phyloP scores from a whole-genome alignment of 2,113 vertebrate species.

The Fregetta grallaria region DNA sequence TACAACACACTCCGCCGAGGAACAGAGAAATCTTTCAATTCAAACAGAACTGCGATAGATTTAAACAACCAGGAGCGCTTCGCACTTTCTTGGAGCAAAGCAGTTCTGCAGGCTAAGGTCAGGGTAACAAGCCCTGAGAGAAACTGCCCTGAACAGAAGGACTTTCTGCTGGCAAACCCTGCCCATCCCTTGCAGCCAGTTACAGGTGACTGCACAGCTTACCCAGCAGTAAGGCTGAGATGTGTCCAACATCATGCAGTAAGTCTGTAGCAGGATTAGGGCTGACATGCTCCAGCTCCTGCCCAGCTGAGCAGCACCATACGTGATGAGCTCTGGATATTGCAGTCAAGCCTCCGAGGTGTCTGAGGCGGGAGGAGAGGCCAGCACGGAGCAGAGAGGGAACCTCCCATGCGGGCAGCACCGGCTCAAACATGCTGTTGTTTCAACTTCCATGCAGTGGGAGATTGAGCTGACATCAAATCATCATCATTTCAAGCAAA shows the following conservation, averaged over 20 bases:
- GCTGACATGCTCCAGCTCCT: not conserved
- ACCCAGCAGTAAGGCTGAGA: not conserved
- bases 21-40: slow-evolving; percentile 37
- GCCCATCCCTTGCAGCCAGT: not conserved
- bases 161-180: not conserved
- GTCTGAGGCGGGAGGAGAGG: accelerated
- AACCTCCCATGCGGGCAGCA: not conserved
- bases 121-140: not conserved
- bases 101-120: not conserved
- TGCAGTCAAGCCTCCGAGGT: not conserved
- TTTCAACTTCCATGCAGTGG: not conserved
- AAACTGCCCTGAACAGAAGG: not conserved
- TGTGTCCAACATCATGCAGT: not conserved
- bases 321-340: not conserved
- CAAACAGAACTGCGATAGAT: not conserved
- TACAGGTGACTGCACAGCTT: not conserved
- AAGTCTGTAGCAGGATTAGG: not conserved
- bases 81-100: accelerated
- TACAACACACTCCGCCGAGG: not conserved
- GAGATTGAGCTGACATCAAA: not conserved
- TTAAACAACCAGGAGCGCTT: not conserved
- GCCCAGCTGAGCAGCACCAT: not conserved
- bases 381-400: not conserved
- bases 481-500: not conserved
- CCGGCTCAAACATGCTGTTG: not conserved